Conservation (phyloP, 2,888 invertebrate species). For the Idaea biselata region DNA sequence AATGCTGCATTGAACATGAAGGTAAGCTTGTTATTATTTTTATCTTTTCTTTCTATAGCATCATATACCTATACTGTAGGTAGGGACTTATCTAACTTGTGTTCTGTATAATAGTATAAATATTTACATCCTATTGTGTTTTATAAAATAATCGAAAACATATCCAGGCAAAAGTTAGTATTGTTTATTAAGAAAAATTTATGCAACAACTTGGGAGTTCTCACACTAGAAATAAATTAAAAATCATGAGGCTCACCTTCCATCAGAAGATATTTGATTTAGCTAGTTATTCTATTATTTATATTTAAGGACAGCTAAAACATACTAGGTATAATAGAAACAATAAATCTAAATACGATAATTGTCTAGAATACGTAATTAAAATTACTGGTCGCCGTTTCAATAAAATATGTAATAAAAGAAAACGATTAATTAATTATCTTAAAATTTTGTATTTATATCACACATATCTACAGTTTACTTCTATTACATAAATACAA, state of each 20-base stretch:
- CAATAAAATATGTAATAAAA: slow-evolving; percentile 72
- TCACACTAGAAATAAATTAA: slow-evolving; percentile 76
- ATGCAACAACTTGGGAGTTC: slow-evolving; percentile 75
- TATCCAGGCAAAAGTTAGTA: slow-evolving; percentile 75
- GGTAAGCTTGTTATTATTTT: too few species aligned
- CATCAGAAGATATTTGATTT: slow-evolving; percentile 62
- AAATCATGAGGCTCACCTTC: slow-evolving; percentile 68
- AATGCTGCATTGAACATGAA: too few species aligned
- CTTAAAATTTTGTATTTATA: slow-evolving; percentile 82
- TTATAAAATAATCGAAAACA: slow-evolving; percentile 57
- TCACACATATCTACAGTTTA: slow-evolving; percentile 80
- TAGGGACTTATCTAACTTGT: too few species aligned
- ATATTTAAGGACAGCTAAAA: slow-evolving; percentile 65
- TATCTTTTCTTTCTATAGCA: too few species aligned
- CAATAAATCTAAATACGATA: slow-evolving; percentile 66
- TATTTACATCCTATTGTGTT: slow-evolving; percentile 3
- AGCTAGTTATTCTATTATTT: slow-evolving; percentile 53
- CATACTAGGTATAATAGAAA: slow-evolving; percentile 67
- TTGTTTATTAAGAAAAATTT: slow-evolving; percentile 76
- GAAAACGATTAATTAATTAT: slow-evolving; percentile 72
- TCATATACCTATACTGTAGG: too few species aligned
- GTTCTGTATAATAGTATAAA: not conserved
- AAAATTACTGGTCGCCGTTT: slow-evolving; percentile 71
- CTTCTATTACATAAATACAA: slow-evolving; percentile 81
- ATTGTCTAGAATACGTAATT: slow-evolving; percentile 58